These are phyloP conservation scores for Myrmophylax atrothorax DNA, from an alignment of 2,113 vertebrate species.

Conservation along the genomic window DNA sequence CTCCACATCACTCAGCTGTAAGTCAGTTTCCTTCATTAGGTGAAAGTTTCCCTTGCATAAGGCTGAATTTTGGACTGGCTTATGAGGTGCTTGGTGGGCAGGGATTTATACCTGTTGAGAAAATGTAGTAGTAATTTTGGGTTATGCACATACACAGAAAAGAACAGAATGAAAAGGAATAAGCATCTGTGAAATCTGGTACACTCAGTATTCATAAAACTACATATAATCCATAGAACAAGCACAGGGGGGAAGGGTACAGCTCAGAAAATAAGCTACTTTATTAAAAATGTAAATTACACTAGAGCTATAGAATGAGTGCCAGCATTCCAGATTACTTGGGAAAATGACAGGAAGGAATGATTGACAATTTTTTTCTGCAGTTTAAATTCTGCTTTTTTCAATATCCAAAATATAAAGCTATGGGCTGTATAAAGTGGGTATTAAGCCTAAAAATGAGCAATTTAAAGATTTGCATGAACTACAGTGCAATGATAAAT, in stretches of 20 bases:
- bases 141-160: not conserved
- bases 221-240: not conserved
- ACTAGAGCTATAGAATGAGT: not conserved
- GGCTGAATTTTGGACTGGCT: not conserved
- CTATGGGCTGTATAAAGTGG: not conserved
- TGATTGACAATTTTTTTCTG: not conserved
- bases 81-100: not conserved
- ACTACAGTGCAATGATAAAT: not conserved
- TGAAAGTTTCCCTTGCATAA: not conserved
- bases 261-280: constrained; percentile 39
- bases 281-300: constrained; percentile 56
- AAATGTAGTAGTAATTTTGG: not conserved
- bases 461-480: not conserved
- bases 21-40: not conserved
- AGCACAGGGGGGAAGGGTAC: not conserved
- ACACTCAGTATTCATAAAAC: not conserved
- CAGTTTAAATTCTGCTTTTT: not conserved
- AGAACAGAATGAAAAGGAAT: not conserved
- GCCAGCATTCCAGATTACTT: not conserved
- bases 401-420: not conserved
- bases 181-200: not conserved
- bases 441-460: constrained; percentile 5
- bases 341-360: not conserved
- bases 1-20: not conserved
- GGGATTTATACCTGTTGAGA: not conserved